These are phyloP conservation scores for Tholera decimalis DNA, from an alignment of 2,888 invertebrate genomes.

Conservation along the genomic window DNA sequence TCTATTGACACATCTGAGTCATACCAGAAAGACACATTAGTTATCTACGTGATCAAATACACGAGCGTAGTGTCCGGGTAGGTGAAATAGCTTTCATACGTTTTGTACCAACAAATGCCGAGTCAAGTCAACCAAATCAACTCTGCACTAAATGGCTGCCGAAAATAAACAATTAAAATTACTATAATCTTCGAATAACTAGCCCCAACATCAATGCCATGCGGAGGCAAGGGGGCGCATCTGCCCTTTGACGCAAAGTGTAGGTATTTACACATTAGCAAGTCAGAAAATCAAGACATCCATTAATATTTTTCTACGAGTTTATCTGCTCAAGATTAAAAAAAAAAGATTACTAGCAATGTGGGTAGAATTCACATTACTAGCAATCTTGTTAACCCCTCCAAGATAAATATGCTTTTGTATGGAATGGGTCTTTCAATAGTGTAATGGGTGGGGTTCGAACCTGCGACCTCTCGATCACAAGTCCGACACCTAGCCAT, in stretches of 20 bases:
- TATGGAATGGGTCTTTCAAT: too few species aligned
- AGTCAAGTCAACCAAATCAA: conserved; percentile 30
- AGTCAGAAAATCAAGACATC: too few species aligned
- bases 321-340: not conserved
- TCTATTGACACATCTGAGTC: conserved; percentile 6
- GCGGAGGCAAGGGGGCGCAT: not conserved
- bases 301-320: not conserved
- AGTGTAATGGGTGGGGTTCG: too few species aligned
- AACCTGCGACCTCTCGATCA: too few species aligned
- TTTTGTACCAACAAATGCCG: conserved; percentile 22
- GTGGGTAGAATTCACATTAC: too few species aligned
- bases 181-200: conserved; percentile 14
- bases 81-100: conserved; percentile 10
- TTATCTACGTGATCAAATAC: conserved; percentile 8
- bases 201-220: conserved; percentile 13
- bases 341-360: too few species aligned
- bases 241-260: not conserved
- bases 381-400: too few species aligned
- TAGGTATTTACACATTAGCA: not conserved
- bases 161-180: conserved; percentile 15
- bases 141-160: conserved; percentile 24
- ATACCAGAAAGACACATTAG: not conserved
- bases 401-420: too few species aligned
- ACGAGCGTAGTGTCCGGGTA: conserved; percentile 1
- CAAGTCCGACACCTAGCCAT: too few species aligned